These are phyloP conservation scores for Paratilapia polleni DNA, from an alignment of 2,113 vertebrate genomes.

Conservation along the genomic window DNA sequence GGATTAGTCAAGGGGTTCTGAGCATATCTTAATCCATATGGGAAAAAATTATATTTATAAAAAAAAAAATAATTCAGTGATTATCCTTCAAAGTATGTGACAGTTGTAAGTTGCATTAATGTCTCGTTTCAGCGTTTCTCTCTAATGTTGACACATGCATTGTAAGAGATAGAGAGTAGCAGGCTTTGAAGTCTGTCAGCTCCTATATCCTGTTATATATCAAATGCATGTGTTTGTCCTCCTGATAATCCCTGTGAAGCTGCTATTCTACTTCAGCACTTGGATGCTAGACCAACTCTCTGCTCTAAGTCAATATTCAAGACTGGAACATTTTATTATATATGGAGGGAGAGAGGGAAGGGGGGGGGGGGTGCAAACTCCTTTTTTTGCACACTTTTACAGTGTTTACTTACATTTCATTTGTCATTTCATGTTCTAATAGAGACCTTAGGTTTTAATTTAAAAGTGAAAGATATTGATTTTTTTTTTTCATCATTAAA, in stretches of 20 bases:
- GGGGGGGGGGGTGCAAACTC: too few relatives aligned
- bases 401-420: neutral
- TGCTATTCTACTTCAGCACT: constrained; percentile 28
- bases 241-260: constrained; percentile 45
- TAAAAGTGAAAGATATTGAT: neutral
- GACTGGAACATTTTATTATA: neutral
- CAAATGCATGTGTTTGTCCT: constrained; percentile 62
- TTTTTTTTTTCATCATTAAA: neutral
- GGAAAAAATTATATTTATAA: constrained; percentile 46
- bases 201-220: constrained; percentile 65
- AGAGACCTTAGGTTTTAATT: neutral
- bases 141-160: constrained; percentile 45
- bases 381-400: neutral
- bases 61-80: constrained; percentile 41
- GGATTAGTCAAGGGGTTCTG: constrained; percentile 61
- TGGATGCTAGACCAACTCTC: constrained; percentile 4
- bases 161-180: constrained; percentile 29
- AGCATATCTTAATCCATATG: constrained; percentile 64
- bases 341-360: neutral
- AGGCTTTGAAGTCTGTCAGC: constrained; percentile 65
- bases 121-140: constrained; percentile 19
- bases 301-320: constrained; percentile 6
- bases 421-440: neutral
- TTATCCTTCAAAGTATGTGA: constrained; percentile 56
- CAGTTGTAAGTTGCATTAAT: constrained; percentile 60